Percentiles rank a stretch among this genome's conserved stretches.
Evolutionary conservation across 2,888 invertebrate genomes (phyloP).

Genomic region (Ennomos erosarius): DNA sequence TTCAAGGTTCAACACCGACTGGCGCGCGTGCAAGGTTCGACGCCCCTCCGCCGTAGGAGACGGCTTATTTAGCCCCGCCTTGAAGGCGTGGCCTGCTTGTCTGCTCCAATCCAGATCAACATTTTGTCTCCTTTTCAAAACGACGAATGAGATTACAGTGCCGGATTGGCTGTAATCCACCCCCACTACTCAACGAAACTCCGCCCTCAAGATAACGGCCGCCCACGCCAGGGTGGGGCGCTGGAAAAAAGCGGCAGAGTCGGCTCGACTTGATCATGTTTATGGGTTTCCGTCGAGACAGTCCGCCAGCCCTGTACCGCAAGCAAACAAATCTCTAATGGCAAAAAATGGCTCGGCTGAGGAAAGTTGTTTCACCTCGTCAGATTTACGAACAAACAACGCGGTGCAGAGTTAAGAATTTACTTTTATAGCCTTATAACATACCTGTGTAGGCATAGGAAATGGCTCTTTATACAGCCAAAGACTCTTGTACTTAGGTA

Average conservation of each 20-base stretch:
- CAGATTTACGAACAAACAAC: conserved; percentile 78
- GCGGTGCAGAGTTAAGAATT: conserved; percentile 60
- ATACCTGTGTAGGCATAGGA: conserved; percentile 43
- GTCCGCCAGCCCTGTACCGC: conserved; percentile 74
- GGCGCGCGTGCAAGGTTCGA: conserved; percentile 78
- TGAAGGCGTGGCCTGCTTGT: conserved; percentile 58
- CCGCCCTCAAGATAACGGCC: conserved; percentile 57
- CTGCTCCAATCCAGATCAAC: conserved; percentile 63
- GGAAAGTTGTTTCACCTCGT: conserved; percentile 82
- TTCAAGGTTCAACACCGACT: conserved; percentile 78
- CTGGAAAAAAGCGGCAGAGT: conserved; percentile 80
- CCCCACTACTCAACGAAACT: conserved; percentile 56
- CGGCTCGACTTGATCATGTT: conserved; percentile 79
- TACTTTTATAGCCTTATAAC: conserved; percentile 50
- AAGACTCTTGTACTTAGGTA: background rate
- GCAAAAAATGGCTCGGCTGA: conserved; percentile 80
- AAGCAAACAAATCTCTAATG: conserved; percentile 82
- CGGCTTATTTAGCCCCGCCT: conserved; percentile 71
- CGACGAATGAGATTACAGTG: conserved; percentile 43
- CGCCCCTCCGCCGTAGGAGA: conserved; percentile 81
- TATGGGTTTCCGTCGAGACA: conserved; percentile 83
- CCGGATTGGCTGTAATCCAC: conserved; percentile 63
- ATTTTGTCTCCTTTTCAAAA: conserved; percentile 75
- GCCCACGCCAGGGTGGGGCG: conserved; percentile 70
- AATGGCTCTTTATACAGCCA: conserved; percentile 34